Evolutionary conservation across 2,797 vertebrate genomes (phyloP).

Genomic region (Phalanger gymnotis): DNA sequence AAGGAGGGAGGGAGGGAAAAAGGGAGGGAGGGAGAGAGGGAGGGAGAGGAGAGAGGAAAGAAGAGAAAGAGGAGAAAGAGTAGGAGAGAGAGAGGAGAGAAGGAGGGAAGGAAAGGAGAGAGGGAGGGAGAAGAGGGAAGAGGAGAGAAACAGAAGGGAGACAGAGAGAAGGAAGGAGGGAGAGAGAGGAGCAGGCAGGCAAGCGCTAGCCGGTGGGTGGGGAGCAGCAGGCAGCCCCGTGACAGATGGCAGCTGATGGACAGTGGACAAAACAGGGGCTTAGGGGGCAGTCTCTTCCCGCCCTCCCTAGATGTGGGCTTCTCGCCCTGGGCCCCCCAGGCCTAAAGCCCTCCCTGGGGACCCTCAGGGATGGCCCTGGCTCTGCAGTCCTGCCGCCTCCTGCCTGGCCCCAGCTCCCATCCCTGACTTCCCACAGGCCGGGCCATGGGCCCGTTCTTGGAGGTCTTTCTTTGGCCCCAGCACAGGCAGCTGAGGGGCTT

Average conservation of each 20-base stretch:
- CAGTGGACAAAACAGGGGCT: neutral
- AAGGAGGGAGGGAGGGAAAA: neutral
- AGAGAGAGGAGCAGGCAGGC: neutral
- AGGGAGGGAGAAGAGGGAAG: neutral
- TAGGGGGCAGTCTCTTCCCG: neutral
- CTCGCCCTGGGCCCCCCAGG: neutral
- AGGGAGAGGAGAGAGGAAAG: neutral
- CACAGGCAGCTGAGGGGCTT: neutral
- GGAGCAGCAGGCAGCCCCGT: conserved; percentile 6
- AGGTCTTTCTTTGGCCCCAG: conserved; percentile 22
- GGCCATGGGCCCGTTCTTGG: neutral
- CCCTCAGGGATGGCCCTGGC: too few species aligned
- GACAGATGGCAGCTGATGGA: neutral
- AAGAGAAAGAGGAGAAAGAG: too few species aligned
- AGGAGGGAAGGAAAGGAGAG: neutral
- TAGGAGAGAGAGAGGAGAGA: neutral
- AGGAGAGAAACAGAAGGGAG: neutral
- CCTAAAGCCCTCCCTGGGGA: neutral
- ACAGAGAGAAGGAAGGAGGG: neutral
- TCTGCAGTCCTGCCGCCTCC: conserved; percentile 1
- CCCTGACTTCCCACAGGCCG: neutral
- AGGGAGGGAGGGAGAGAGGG: neutral
- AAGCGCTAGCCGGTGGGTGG: neutral
- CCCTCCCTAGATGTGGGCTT: neutral
- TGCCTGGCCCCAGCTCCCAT: neutral